Evolutionary conservation across 2,113 vertebrate genomes (phyloP).

Genomic region (Desmodus rotundus): DNA sequence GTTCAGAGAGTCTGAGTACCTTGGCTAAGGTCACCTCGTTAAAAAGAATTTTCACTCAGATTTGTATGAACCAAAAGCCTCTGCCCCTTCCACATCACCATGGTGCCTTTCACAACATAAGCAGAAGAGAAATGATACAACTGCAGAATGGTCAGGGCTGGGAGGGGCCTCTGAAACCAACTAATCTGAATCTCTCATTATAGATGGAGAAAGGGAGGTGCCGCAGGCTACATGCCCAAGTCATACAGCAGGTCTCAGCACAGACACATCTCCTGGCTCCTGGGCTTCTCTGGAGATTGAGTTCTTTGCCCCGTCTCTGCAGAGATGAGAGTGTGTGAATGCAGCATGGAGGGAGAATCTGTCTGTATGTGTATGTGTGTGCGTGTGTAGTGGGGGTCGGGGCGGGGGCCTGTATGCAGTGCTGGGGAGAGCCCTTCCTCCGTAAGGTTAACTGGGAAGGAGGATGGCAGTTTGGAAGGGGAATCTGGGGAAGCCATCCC

Average conservation of each 20-base stretch:
- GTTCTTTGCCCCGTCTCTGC: background rate
- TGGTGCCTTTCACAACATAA: background rate
- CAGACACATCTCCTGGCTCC: background rate
- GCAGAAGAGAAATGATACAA: background rate
- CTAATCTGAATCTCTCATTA: background rate
- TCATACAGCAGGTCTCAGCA: background rate
- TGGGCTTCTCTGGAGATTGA: background rate
- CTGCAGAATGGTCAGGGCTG: background rate
- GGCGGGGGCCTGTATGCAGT: too few relatives aligned
- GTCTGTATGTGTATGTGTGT: too few relatives aligned
- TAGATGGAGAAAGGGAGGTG: background rate
- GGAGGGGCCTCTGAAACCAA: background rate
- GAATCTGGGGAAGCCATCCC: background rate
- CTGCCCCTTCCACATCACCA: background rate
- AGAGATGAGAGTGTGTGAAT: background rate
- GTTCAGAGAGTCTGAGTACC: background rate
- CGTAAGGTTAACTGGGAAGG: background rate
- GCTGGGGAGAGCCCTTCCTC: background rate
- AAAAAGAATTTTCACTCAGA: background rate
- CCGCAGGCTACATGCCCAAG: background rate
- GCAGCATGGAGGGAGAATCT: background rate
- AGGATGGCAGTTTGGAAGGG: background rate
- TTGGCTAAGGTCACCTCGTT: background rate
- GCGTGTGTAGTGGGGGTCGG: accelerated
- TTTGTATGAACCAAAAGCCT: background rate